Evolutionary conservation across 1,140 invertebrate genomes (phyloP), one percentile per base, ranked within the genome.

Genomic region (Sminthurinus signatus): DNA sequence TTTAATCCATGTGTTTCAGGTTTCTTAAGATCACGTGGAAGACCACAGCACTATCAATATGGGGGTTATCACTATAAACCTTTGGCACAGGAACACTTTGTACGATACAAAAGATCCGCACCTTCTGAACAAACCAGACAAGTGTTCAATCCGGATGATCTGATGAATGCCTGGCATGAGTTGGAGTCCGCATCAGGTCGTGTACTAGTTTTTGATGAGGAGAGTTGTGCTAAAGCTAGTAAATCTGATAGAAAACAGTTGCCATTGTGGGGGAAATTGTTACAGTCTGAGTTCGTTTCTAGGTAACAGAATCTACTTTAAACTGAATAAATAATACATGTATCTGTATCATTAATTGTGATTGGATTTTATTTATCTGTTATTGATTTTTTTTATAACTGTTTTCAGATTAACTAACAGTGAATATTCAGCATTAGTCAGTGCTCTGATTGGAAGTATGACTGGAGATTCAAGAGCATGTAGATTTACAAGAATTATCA

Each of bases 401-500:
- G 12, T 23, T 48, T 48, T 12, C 54, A 56, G 54, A 17, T 10
- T 56, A 25, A 56, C 2, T 14, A 42, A 56, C 36, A 19, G 15
- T 5, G 54, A 56, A 21, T 56, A 56, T 19, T 56, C 54, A 5
- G n/a, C 54, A 3, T 23, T 56, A 8, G 54, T 56, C 3, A 56
- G 54, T 19, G 8, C 54, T 5, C 23, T 56, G n/a, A 39, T 56
- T 27, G 54, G 54, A 21, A 10, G 8, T 5, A 19, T 56, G 54
- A 42, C 54, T 8, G 28, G 31, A 8, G 54, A 56, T 19, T 31
- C 54, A 19, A 19, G 17, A 42, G 54, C 54, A 4, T 56, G 54
- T 42, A 3, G 39, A 42, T 56, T 56, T 25, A 39, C n/a, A 5
- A 36, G 23, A 42, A 56, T 56, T 15, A 29, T 29, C 21, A 52